Conservation (phyloP, 2,113 vertebrate genomes). For the Pterophyllum scalare region DNA sequence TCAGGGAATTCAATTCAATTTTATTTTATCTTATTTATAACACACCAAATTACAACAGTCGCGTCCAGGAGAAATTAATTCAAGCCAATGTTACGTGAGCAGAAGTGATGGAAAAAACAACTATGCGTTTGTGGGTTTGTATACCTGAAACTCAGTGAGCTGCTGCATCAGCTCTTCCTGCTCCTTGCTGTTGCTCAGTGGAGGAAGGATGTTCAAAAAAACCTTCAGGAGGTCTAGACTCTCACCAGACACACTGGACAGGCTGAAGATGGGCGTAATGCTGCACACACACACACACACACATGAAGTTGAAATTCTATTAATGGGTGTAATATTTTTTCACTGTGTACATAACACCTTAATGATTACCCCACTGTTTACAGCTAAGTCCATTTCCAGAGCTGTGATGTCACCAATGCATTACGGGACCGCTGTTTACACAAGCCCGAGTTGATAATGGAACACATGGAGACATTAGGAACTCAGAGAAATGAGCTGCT, state of each 20-base stretch:
- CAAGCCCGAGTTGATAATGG: not conserved
- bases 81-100: not conserved
- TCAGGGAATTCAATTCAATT: no score
- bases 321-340: not conserved
- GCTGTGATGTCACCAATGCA: not conserved
- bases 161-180: conserved; percentile 98
- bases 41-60: no score
- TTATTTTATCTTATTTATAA: no score
- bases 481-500: no score
- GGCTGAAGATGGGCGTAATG: conserved; percentile 93
- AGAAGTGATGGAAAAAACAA: not conserved
- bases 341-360: not conserved
- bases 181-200: conserved; percentile 95
- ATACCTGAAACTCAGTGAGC: conserved; percentile 94
- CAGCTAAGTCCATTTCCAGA: not conserved
- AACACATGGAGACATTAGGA: not conserved
- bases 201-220: conserved; percentile 94
- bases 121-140: conserved; percentile 8
- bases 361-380: no score
- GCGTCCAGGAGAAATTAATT: not conserved
- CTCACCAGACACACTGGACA: conserved; percentile 94
- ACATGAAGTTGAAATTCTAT: not conserved
- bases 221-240: conserved; percentile 93
- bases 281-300: conserved; percentile 67
- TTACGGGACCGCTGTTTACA: not conserved